A percentile compares a stretch with the other conserved stretches of the same genome.
These are phyloP conservation scores for Eupithecia insigniata DNA, from an alignment of 2,888 invertebrate species.

Conservation along the genomic window DNA sequence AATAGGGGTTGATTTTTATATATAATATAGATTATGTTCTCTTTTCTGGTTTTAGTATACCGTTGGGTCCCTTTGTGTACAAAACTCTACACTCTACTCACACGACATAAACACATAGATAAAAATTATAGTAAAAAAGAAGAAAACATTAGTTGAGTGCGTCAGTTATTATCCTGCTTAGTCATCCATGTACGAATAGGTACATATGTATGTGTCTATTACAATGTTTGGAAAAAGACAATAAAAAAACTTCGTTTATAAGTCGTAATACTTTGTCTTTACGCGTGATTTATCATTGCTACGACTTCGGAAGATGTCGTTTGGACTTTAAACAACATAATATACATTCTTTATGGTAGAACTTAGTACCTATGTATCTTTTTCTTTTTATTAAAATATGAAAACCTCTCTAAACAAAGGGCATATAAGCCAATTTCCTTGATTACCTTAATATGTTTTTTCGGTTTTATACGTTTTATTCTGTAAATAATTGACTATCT, in stretches of 20 bases:
- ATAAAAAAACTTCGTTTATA: neutral
- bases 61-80: neutral
- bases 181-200: neutral
- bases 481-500: constrained; percentile 1
- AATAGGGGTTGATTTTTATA: too few species aligned
- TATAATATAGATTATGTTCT: too few species aligned
- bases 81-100: neutral
- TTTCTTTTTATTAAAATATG: neutral
- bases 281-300: neutral
- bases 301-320: neutral
- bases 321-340: neutral
- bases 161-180: constrained; percentile 5
- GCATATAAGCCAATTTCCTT: neutral
- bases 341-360: neutral
- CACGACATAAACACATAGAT: neutral
- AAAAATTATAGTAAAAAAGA: neutral
- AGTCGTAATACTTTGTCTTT: neutral
- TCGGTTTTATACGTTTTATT: neutral
- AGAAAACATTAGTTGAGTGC: neutral
- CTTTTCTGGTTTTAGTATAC: neutral
- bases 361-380: neutral
- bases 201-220: neutral
- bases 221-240: constrained; percentile 1
- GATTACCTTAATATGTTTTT: neutral
- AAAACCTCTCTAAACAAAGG: neutral